Evolutionary conservation across 2,888 invertebrate species (phyloP), one percentile per base, ranked within the genome.

Genomic region (Pterobdella sp.): DNA sequence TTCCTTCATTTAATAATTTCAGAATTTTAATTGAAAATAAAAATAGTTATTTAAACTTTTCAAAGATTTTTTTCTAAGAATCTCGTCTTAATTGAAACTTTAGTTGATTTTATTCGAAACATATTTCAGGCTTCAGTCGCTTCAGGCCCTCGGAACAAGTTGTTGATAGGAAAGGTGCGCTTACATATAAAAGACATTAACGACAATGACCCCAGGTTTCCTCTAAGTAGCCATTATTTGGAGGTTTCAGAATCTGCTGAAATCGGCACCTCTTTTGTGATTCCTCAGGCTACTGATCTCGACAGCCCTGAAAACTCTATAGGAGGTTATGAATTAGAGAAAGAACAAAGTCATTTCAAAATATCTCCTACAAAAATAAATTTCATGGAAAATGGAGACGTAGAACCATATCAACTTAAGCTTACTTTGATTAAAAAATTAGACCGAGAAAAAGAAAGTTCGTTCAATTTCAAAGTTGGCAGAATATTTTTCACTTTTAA

Each of bases 161-260:
- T 77, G 67, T 65, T 73, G 64, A 75, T 77, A 60, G 60, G 76
- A n/a, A 74, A 75, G 52, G 75, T 77, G 29, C 69, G 70, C 36
- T 69, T 77, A 10, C 75, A 76, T 64, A 76, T 78, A 10, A 35
- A 73, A 2, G 78, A 78, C 68, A 60, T 74, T 22, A 78, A 78
- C 67, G 78, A 78, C 73, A 76, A 78, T 68, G 73, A 66, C 22
- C 78, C 78, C 10, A 35, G 35, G n/a, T 77, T 77, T 56, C 73
- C 68, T n/a, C 56, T 69, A 60, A 22, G 35, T 3, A 37, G 35
- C n/a, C 68, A 77, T 14, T 36, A 52, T 18, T 72, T 74, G 26
- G 66, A 72, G 42, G 67, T 77, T 32, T 74, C 76, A 0, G 77
- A 77, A 66, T 65, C 75, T 18, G 74, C 76, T 0, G 73, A 70